phyloP scores from a whole-genome alignment of 2,113 vertebrate genomes.

The Pseudorhombus dupliciocellatus region DNA sequence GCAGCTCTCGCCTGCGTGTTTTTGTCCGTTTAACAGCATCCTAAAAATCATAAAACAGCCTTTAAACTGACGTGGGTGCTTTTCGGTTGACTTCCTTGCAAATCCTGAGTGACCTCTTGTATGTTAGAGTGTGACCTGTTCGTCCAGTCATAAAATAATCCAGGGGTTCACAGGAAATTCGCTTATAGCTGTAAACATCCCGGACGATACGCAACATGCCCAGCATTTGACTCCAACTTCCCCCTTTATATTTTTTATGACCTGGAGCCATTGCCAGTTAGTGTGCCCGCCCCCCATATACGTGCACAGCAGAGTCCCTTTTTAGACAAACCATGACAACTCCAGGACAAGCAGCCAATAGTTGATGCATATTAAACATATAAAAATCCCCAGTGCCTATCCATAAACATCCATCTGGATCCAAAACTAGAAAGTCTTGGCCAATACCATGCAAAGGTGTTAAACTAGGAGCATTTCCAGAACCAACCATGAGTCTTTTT shows the following conservation, averaged over 20 bases:
- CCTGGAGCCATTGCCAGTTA: conserved; percentile 30
- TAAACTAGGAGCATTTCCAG: conserved; percentile 73
- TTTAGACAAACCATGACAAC: conserved; percentile 23
- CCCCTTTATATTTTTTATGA: conserved; percentile 36
- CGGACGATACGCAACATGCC: conserved; percentile 28
- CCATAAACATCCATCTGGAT: conserved; percentile 48
- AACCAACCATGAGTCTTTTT: conserved; percentile 49
- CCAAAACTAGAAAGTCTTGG: conserved; percentile 48
- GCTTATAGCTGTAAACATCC: conserved; percentile 46
- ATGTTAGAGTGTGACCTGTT: conserved; percentile 42
- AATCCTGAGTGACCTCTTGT: conserved; percentile 20
- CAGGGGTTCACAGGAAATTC: conserved; percentile 32
- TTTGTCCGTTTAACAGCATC: neutral
- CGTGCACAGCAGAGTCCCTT: conserved; percentile 22
- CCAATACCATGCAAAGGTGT: conserved; percentile 63
- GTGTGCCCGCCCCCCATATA: conserved; percentile 15
- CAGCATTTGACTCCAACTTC: conserved; percentile 32
- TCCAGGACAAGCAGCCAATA: conserved; percentile 25
- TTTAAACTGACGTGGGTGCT: conserved; percentile 24
- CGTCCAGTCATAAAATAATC: conserved; percentile 50
- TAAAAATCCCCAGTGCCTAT: conserved; percentile 15
- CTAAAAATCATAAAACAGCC: conserved; percentile 28
- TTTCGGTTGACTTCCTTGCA: neutral
- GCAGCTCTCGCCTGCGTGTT: conserved; percentile 12
- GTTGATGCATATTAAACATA: conserved; percentile 20